Percentiles rank a stretch among this genome's conserved stretches.
phyloP scores from a whole-genome alignment of 2,797 vertebrate genomes.

The Trachurus trachurus region DNA sequence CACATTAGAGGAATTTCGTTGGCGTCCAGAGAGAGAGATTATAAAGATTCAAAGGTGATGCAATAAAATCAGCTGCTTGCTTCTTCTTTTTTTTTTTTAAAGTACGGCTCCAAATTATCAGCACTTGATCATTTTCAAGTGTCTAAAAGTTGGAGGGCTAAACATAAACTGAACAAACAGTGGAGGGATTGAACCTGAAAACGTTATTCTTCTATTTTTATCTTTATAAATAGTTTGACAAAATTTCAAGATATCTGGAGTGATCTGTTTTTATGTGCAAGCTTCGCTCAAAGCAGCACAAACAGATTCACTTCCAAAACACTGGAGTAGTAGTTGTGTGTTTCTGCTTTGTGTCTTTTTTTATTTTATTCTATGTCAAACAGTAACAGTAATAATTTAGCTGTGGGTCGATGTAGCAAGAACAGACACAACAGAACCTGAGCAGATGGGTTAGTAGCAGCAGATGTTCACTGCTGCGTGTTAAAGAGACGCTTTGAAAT shows the following conservation, averaged over 20 bases:
- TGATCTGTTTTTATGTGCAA: too few species aligned
- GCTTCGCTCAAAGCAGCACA: too few species aligned
- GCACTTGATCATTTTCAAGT: background rate
- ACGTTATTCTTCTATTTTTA: too few species aligned
- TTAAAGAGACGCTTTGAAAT: too few species aligned
- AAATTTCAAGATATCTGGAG: too few species aligned
- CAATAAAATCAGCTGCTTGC: background rate
- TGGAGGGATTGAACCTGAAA: background rate
- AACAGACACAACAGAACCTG: background rate
- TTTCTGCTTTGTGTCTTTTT: background rate
- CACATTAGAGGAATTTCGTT: background rate
- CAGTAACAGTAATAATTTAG: background rate
- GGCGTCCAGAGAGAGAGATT: background rate
- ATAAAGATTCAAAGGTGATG: background rate
- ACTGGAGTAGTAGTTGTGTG: too few species aligned
- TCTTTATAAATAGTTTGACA: too few species aligned
- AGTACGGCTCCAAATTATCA: background rate
- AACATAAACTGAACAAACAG: background rate
- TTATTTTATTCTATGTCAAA: background rate
- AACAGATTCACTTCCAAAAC: background rate
- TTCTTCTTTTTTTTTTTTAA: background rate
- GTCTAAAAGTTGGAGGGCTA: slow-evolving; percentile 6
- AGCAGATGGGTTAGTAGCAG: background rate
- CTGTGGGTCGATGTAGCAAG: background rate
- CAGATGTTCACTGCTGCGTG: too few species aligned